Evolutionary conservation across 2,797 vertebrate genomes (phyloP).

Genomic region (Hybognathus amarus): DNA sequence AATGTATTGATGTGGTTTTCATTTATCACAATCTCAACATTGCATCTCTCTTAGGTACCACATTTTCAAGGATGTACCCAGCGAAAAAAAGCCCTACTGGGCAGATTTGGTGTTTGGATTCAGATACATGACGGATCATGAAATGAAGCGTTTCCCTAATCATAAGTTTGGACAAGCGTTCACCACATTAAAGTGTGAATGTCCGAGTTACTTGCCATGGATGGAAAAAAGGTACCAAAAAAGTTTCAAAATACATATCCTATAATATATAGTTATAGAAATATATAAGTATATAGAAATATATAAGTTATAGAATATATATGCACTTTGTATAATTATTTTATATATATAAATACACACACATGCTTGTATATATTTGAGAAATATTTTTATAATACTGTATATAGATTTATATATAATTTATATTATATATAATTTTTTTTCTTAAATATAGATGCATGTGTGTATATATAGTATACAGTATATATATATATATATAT

Average conservation of each 20-base stretch:
- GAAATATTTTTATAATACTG: too few relatives aligned
- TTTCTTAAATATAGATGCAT: too few relatives aligned
- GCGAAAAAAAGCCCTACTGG: slow-evolving; percentile 83
- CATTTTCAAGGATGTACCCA: slow-evolving; percentile 82
- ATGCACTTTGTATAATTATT: too few relatives aligned
- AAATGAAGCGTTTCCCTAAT: slow-evolving; percentile 85
- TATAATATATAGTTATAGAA: neutral
- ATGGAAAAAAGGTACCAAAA: slow-evolving; percentile 84
- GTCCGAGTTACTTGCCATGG: slow-evolving; percentile 86
- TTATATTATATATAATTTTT: too few relatives aligned
- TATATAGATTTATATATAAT: too few relatives aligned
- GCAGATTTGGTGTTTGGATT: slow-evolving; percentile 87
- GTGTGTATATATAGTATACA: too few relatives aligned
- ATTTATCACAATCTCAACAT: neutral
- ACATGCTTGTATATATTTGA: too few relatives aligned
- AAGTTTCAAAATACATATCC: neutral
- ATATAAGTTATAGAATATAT: too few relatives aligned
- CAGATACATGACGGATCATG: slow-evolving; percentile 80
- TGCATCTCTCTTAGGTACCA: slow-evolving; percentile 79
- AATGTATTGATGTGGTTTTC: neutral
- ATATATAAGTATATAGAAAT: too few relatives aligned
- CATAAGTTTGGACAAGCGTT: slow-evolving; percentile 86
- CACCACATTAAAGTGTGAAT: slow-evolving; percentile 90
- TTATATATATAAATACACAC: too few relatives aligned
- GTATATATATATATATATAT: too few relatives aligned